Base-by-base conservation (phyloP, 2,113 vertebrate genomes). In the Gnathonemus longibarbis region DNA sequence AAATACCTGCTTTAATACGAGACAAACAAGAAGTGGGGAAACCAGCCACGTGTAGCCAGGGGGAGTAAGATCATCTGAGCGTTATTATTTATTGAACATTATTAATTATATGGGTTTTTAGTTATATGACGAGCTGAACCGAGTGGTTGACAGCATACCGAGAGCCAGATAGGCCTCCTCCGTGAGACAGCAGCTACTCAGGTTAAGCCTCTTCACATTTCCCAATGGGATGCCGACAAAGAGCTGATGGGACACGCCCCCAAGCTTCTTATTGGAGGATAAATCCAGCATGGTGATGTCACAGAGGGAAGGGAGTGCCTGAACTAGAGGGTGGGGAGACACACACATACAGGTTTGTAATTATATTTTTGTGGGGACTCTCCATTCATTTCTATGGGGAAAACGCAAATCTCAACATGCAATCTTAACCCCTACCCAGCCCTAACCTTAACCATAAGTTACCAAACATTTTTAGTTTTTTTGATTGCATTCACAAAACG, bases 201-300 rank as follows among this genome's bases (percentile, higher is more conserved):
- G 91, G 10, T 94, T 90, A 88, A 98, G 88, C 6, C 86, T 94
- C 91, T 93, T 97, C 94, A 98, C 88, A 87, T 95, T 96, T 0
- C 94, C 95, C 91, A 97, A 94, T 88, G 96, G 94, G 88, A 99
- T 96, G 90, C 94, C 93, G 88, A 96, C 92, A 88, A 98, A 95
- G 50, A 98, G 94, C 45, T 90, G 84, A 70, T 93, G 92, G 45
- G 95, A 94, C 87, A 94, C 91, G 15, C 91, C 39, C 46, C 97
- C 98, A 13, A 94, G 90, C 11, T 93, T 95, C 96, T 95, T 96
- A 94, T 98, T 98, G 0, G 95, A 95, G 9, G 97, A 98, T 90
- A 98, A 92, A 92, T 98, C 94, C 91, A 98, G 91, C 49, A 96
- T 94, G 11, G 93, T 94, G 92, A 98, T 96, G 91, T 91, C 96